Conservation (phyloP, 2,797 vertebrate genomes). For the Chaetodon trifasciatus region DNA sequence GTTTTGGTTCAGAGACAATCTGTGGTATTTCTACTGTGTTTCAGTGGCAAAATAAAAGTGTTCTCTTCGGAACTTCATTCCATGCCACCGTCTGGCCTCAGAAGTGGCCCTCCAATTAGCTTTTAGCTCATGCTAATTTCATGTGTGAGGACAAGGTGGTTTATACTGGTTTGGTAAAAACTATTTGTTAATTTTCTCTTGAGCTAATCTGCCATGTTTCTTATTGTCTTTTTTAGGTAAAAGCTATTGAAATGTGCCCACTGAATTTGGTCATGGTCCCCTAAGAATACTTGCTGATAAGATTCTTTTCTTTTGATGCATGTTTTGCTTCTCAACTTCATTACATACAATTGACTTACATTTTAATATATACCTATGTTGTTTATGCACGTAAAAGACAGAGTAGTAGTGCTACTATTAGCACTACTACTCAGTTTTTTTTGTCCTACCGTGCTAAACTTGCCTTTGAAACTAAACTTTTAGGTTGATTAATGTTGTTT, state of each 20-base stretch:
- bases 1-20: conserved; percentile 35
- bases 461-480: not conserved
- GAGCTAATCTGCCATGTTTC: not conserved
- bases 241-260: not conserved
- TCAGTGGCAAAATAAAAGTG: not conserved
- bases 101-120: not conserved
- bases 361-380: too few species aligned
- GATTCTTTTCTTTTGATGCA: not conserved
- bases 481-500: not conserved
- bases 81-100: not conserved
- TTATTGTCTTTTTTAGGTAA: not conserved
- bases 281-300: too few species aligned
- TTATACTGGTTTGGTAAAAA: too few species aligned
- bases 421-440: too few species aligned
- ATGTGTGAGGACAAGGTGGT: not conserved
- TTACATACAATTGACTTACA: too few species aligned
- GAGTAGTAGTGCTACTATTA: too few species aligned
- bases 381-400: too few species aligned
- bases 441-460: too few species aligned
- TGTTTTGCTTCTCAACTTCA: not conserved
- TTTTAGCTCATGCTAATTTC: not conserved
- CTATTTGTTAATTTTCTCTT: not conserved
- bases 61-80: too few species aligned
- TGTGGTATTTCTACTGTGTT: not conserved
- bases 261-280: not conserved